These are phyloP conservation scores for Gymnocephalus cernua DNA, from an alignment of 2,113 vertebrate species.

Conservation along the genomic window DNA sequence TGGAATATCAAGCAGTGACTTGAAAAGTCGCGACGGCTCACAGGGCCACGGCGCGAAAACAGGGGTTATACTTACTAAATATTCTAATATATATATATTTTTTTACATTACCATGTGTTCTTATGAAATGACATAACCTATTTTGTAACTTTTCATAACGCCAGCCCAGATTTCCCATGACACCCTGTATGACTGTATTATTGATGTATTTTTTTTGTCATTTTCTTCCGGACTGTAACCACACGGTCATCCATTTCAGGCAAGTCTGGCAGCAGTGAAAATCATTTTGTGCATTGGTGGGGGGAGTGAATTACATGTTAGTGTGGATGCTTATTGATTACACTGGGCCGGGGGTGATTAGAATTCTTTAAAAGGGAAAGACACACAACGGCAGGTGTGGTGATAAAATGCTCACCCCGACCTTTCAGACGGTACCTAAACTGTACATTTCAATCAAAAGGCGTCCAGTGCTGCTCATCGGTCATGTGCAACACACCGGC, in stretches of 20 bases:
- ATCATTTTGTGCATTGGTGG: neutral
- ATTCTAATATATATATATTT: too few relatives aligned
- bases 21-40: too few relatives aligned
- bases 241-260: conserved; percentile 6
- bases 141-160: neutral
- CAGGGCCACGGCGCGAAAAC: too few relatives aligned
- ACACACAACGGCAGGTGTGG: conserved; percentile 32
- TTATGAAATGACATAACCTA: neutral
- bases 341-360: conserved; percentile 45
- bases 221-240: conserved; percentile 9
- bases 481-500: conserved; percentile 14
- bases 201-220: conserved; percentile 2
- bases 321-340: conserved; percentile 72
- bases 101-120: neutral
- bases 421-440: conserved; percentile 38
- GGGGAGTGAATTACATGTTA: conserved; percentile 48
- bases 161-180: neutral
- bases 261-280: conserved; percentile 7
- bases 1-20: too few relatives aligned
- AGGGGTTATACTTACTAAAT: too few relatives aligned
- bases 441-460: conserved; percentile 61
- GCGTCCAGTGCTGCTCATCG: conserved; percentile 30
- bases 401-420: conserved; percentile 34
- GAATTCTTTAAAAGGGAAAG: conserved; percentile 55
- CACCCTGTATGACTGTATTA: conserved; percentile 1